phyloP scores from a whole-genome alignment of 2,888 invertebrate species.

The Ametastegia equiseti region DNA sequence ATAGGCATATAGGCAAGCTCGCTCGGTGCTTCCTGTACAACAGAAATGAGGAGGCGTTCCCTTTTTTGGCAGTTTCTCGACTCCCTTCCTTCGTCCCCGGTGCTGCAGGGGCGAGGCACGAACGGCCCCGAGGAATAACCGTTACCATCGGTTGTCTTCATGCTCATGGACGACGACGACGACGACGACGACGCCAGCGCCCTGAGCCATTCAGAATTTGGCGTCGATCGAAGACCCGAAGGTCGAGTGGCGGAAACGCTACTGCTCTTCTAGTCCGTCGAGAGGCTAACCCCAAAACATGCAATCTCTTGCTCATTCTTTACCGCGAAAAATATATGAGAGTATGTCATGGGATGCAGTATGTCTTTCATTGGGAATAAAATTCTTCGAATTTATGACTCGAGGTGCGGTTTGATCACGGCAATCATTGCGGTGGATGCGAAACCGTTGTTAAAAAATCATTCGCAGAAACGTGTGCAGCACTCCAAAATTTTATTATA shows the following conservation, averaged over 20 bases:
- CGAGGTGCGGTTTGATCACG: background rate
- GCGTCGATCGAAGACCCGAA: constrained; percentile 40
- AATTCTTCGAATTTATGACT: background rate
- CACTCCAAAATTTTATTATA: too few relatives aligned
- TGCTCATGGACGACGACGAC: background rate
- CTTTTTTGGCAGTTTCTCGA: constrained; percentile 45
- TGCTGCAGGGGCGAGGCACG: background rate
- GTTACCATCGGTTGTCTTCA: constrained; percentile 36
- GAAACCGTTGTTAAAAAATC: too few relatives aligned
- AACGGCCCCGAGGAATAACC: constrained; percentile 37
- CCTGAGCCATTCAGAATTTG: constrained; percentile 36
- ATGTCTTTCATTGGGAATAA: too few relatives aligned
- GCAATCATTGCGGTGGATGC: too few relatives aligned
- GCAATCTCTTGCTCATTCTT: background rate
- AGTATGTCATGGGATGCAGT: too few relatives aligned
- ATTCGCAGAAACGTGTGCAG: too few relatives aligned
- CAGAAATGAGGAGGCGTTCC: constrained; percentile 40
- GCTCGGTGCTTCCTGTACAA: constrained; percentile 25
- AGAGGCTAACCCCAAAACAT: background rate
- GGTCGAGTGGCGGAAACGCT: background rate
- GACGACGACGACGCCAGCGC: constrained; percentile 4
- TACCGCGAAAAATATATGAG: too few relatives aligned
- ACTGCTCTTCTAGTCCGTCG: background rate
- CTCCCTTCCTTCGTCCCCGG: background rate
- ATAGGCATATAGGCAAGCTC: background rate